These are phyloP conservation scores for Trichomalopsis sarcophagae DNA, from an alignment of 1,140 invertebrate genomes.

Conservation along the genomic window DNA sequence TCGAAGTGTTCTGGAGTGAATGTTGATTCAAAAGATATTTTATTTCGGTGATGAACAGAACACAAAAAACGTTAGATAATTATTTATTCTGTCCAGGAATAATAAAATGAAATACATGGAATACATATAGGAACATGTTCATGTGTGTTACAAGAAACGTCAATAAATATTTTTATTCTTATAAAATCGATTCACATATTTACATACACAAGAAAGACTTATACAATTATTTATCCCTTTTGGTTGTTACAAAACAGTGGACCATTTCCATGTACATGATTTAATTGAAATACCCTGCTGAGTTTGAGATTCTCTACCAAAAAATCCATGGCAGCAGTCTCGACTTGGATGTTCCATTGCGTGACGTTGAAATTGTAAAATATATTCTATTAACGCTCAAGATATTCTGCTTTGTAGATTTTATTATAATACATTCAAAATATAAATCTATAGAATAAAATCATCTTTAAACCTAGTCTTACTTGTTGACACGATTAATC, in stretches of 20 bases:
- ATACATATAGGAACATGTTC: not conserved
- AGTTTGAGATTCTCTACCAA: not conserved
- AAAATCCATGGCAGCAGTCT: not conserved
- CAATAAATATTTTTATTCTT: conserved; percentile 2
- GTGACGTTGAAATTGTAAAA: not conserved
- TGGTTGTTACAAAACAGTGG: not conserved
- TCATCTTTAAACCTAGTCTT: not conserved
- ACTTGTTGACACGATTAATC: not conserved
- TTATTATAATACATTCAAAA: not conserved
- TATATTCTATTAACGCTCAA: not conserved
- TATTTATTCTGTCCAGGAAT: too few relatives aligned
- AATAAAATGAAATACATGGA: too few relatives aligned
- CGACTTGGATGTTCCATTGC: not conserved
- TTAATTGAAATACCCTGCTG: not conserved
- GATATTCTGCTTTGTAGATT: not conserved
- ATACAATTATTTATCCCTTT: not conserved
- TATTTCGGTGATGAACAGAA: too few relatives aligned
- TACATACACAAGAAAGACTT: not conserved
- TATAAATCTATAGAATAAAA: not conserved
- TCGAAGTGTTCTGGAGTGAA: too few relatives aligned
- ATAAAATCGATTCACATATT: not conserved
- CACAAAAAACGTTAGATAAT: too few relatives aligned
- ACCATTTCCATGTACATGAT: not conserved
- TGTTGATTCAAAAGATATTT: too few relatives aligned
- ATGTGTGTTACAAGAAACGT: not conserved